Evolutionary conservation across 2,888 invertebrate species (phyloP), one percentile per base, ranked within the genome.

Genomic region (Oscheius onirici): DNA sequence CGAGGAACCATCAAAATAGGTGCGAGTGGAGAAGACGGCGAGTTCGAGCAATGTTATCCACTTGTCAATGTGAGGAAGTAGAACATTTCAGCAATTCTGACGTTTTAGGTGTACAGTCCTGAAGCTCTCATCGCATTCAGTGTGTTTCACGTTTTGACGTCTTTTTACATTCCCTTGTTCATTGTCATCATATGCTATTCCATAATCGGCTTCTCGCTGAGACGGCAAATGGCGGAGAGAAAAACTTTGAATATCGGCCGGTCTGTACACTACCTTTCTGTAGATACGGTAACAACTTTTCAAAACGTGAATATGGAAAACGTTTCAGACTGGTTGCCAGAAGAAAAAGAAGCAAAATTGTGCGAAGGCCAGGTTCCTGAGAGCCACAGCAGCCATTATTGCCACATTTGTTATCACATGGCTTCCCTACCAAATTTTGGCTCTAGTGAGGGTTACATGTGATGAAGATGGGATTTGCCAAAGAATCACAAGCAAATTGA

Each of bases 401-500:
- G 77, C 75, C 69, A 82, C 83, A 8, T 84, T 83, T 66, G 69
- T 83, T 8, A 78, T 83, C 66, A 82, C 82, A 2, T 84, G 84
- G 84, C 78, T 84, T 13, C 84, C 84, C 13, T 84, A 84, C 73
- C 81, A 81, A 70, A 76, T 83, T 43, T 72, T 84, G 61, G 83
- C 83, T 15, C 72, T 84, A n/a, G 77, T 84, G 10, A 76, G 80
- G 20, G 80, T 83, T 0, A 69, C 83, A 13, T 84, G 84, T 65
- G 75, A 77, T 28, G 74, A 74, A n/a, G 72, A 78, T 3, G 69
- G 70, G 8, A 17, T 52, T 2, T 84, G 84, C 51, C 75, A 78
- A 54, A 44, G 70, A 11, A 60, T 82, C 8, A 71, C 76, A 2
- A 63, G 73, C n/a, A 76, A 79, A n/a, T 66, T 84, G 49, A 81